These are phyloP conservation scores for Drosophila aldrichi DNA, from an alignment of 2,888 invertebrate genomes.

Conservation along the genomic window DNA sequence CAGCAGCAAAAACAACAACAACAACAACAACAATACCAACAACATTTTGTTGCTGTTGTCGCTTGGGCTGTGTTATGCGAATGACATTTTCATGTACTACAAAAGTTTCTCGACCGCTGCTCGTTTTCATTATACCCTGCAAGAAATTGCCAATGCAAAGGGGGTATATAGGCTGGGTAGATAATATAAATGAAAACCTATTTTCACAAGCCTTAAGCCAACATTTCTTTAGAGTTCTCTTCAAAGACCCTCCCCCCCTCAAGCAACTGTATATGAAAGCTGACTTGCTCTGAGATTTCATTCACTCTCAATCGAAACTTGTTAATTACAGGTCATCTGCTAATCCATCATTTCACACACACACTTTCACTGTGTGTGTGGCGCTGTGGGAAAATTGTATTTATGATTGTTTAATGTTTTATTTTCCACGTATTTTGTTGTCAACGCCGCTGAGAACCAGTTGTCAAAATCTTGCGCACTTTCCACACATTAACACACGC, in stretches of 20 bases:
- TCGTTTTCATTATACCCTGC: slow-evolving; percentile 55
- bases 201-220: too few relatives aligned
- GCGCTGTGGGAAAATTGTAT: slow-evolving; percentile 71
- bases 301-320: not conserved
- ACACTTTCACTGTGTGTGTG: slow-evolving; percentile 37
- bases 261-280: not conserved
- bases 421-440: slow-evolving; percentile 71
- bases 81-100: slow-evolving; percentile 80
- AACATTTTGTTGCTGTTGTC: slow-evolving; percentile 41
- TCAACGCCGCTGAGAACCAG: slow-evolving; percentile 33
- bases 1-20: slow-evolving; percentile 27
- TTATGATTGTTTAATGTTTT: slow-evolving; percentile 77
- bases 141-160: not conserved
- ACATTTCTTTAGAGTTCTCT: not conserved
- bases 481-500: slow-evolving; percentile 16
- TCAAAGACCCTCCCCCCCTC: not conserved
- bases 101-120: slow-evolving; percentile 76
- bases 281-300: not conserved
- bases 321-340: not conserved
- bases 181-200: too few relatives aligned
- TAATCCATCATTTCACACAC: not conserved
- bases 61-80: slow-evolving; percentile 70
- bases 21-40: slow-evolving; percentile 11
- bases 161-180: not conserved
- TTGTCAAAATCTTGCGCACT: slow-evolving; percentile 46